A percentile compares a stretch with the other conserved stretches of the same genome.
Conservation (phyloP, 1,140 invertebrate genomes). For the Diabrotica virgifera region DNA sequence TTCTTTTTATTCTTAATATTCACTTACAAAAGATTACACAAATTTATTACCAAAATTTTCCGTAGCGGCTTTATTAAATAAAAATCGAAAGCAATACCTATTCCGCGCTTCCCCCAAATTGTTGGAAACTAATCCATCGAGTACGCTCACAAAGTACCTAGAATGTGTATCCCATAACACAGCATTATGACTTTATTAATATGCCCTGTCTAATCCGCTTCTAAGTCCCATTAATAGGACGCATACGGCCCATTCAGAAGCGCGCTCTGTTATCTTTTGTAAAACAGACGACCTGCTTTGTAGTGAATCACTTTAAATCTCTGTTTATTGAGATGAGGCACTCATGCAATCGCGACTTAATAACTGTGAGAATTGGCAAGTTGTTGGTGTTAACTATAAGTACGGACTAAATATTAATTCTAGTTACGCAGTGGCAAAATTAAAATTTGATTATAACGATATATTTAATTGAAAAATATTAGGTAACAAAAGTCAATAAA, state of each 20-base stretch:
- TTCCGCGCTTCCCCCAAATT: background rate
- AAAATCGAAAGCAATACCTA: background rate
- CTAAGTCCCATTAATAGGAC: constrained; percentile 40
- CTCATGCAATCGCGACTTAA: constrained; percentile 26
- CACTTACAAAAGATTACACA: too few relatives aligned
- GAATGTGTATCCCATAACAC: constrained; percentile 35
- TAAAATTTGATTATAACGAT: too few relatives aligned
- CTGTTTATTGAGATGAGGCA: constrained; percentile 46
- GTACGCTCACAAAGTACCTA: constrained; percentile 11
- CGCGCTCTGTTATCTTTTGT: constrained; percentile 49
- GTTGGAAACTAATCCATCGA: constrained; percentile 22
- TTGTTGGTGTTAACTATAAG: constrained; percentile 9
- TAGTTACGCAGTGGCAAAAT: too few relatives aligned
- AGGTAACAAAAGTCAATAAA: too few relatives aligned
- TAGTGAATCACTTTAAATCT: constrained; percentile 48
- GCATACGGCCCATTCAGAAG: constrained; percentile 42
- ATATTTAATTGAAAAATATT: too few relatives aligned
- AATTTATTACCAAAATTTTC: too few relatives aligned
- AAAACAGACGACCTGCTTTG: constrained; percentile 50
- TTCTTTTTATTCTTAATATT: too few relatives aligned
- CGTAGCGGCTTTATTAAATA: background rate
- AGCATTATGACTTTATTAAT: constrained; percentile 47
- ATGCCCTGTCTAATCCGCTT: constrained; percentile 41
- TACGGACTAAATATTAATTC: background rate
- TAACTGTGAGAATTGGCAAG: constrained; percentile 40